These are phyloP conservation scores for Girardinichthys multiradiatus DNA, from an alignment of 2,113 vertebrate genomes.

Conservation along the genomic window DNA sequence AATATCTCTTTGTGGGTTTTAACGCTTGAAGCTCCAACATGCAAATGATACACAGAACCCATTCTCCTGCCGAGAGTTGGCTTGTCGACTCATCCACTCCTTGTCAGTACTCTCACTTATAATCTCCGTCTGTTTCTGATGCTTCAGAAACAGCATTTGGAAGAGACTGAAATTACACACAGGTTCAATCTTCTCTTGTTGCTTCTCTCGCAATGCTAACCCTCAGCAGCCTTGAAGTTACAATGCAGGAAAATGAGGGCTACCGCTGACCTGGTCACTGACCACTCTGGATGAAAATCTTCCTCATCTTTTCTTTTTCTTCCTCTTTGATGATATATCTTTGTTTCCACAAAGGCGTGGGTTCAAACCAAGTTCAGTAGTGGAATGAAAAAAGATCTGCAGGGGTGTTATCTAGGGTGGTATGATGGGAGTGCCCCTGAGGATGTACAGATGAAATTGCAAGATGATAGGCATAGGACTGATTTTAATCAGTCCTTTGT, in stretches of 20 bases:
- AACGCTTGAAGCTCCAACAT: slow-evolving; percentile 61
- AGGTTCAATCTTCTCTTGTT: slow-evolving; percentile 2
- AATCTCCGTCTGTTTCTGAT: not conserved
- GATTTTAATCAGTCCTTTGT: slow-evolving; percentile 24
- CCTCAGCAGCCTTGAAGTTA: slow-evolving; percentile 10
- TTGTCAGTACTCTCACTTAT: slow-evolving; percentile 6
- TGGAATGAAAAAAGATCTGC: slow-evolving; percentile 41
- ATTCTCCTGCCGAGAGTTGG: slow-evolving; percentile 36
- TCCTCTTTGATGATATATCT: slow-evolving; percentile 32
- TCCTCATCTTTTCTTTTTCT: not conserved
- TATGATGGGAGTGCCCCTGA: slow-evolving; percentile 44
- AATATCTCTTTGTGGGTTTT: slow-evolving; percentile 68
- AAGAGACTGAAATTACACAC: not conserved
- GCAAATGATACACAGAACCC: slow-evolving; percentile 63
- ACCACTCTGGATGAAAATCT: slow-evolving; percentile 22
- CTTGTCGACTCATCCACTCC: slow-evolving; percentile 34
- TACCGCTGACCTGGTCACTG: slow-evolving; percentile 3
- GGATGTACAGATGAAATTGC: slow-evolving; percentile 25
- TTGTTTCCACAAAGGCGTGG: slow-evolving; percentile 37
- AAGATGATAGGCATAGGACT: slow-evolving; percentile 24
- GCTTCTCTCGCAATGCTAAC: not conserved
- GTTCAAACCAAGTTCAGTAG: slow-evolving; percentile 58
- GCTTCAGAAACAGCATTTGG: not conserved
- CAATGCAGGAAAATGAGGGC: not conserved
- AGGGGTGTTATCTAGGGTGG: slow-evolving; percentile 42